phyloP scores from a whole-genome alignment of 1,140 invertebrate genomes.

The Pseudachorutes palmiensis region DNA sequence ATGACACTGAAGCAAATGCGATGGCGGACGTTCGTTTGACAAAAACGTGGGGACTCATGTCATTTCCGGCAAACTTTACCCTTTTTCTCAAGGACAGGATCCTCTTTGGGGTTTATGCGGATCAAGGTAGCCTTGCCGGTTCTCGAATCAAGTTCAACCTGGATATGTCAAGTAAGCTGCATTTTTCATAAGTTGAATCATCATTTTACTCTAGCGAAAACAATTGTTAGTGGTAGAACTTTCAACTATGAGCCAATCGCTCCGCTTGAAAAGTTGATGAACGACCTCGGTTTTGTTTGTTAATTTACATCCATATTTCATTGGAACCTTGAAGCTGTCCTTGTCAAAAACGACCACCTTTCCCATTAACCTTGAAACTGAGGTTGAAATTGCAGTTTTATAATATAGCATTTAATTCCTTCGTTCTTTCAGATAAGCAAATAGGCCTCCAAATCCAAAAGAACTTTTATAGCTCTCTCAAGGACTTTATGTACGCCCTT shows the following conservation, averaged over 20 bases:
- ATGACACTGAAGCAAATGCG: constrained; percentile 54
- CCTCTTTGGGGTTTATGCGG: constrained; percentile 56
- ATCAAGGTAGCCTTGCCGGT: constrained; percentile 64
- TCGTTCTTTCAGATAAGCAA: constrained; percentile 67
- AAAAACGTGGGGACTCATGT: constrained; percentile 73
- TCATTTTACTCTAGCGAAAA: not conserved
- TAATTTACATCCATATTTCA: no score
- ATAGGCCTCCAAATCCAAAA: constrained; percentile 71
- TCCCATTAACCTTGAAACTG: no score
- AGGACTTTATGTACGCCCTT: constrained; percentile 63
- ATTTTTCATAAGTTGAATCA: not conserved
- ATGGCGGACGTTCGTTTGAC: constrained; percentile 61
- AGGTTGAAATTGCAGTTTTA: no score
- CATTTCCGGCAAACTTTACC: constrained; percentile 78
- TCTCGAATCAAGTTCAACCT: constrained; percentile 74
- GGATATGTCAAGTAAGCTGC: constrained; percentile 79
- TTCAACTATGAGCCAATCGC: no score
- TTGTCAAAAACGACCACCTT: no score
- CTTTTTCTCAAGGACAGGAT: constrained; percentile 64
- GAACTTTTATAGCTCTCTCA: constrained; percentile 67
- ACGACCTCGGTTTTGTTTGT: no score
- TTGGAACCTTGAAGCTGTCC: no score
- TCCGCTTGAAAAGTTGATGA: no score
- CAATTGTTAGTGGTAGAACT: no score
- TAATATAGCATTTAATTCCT: not conserved